A percentile compares a stretch with the other conserved stretches of the same genome.
Conservation (phyloP, 2,797 vertebrate genomes). For the Falco columbarius region DNA sequence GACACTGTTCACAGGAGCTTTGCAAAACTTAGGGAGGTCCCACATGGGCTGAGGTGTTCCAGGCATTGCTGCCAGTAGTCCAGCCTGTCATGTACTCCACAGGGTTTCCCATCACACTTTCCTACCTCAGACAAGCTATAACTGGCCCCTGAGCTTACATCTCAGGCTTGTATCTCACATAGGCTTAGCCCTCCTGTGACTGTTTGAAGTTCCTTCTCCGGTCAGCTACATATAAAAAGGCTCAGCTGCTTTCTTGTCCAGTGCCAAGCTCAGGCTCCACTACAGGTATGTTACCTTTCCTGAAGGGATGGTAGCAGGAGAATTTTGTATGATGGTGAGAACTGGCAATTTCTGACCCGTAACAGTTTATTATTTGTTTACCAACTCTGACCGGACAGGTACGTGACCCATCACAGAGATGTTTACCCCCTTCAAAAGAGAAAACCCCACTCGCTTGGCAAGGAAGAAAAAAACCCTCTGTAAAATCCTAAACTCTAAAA, state of each 20-base stretch:
- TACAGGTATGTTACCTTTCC: neutral
- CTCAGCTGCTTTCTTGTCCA: neutral
- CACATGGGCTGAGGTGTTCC: neutral
- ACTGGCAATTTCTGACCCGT: neutral
- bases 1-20: neutral
- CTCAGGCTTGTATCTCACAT: neutral
- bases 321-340: neutral
- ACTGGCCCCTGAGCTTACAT: neutral
- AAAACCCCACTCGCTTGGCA: neutral
- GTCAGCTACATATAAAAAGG: neutral
- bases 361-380: neutral
- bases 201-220: neutral
- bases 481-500: neutral
- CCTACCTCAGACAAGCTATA: neutral
- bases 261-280: neutral
- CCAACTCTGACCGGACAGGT: neutral
- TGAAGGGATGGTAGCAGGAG: neutral
- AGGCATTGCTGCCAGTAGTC: neutral
- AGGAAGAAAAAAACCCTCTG: accelerated
- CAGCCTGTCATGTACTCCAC: neutral
- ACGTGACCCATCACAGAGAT: neutral
- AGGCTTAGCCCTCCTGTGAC: neutral
- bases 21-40: neutral
- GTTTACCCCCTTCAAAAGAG: neutral
- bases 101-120: neutral